phyloP scores from a whole-genome alignment of 2,888 invertebrate genomes.

The Azorinus chamasolen region DNA sequence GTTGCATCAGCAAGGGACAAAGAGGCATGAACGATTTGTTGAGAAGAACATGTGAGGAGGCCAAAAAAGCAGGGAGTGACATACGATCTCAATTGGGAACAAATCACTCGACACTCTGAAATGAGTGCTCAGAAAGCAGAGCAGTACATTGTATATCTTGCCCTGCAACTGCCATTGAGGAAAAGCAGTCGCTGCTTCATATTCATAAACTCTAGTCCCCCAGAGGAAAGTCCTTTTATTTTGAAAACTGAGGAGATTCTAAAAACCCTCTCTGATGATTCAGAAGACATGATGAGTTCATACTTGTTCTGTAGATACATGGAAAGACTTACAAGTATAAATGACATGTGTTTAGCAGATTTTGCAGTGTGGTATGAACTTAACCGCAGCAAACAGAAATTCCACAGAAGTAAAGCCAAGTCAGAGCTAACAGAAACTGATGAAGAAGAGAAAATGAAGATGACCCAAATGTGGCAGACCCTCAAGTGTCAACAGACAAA shows the following conservation, averaged over 20 bases:
- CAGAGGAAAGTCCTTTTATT: neutral
- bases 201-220: neutral
- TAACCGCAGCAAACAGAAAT: no score
- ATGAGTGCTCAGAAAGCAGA: conserved; percentile 21
- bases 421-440: neutral
- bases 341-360: conserved; percentile 15
- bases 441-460: neutral
- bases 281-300: neutral
- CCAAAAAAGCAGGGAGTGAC: conserved; percentile 14
- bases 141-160: conserved; percentile 25
- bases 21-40: conserved; percentile 20
- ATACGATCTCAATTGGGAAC: conserved; percentile 15
- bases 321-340: neutral
- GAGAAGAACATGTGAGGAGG: conserved; percentile 24
- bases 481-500: neutral
- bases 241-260: neutral
- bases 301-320: neutral
- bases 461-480: neutral
- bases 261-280: neutral
- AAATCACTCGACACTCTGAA: conserved; percentile 23
- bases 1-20: conserved; percentile 15
- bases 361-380: no score
- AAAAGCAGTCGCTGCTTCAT: neutral
- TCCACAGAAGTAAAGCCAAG: neutral
- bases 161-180: neutral